Evolutionary conservation across 2,797 vertebrate genomes (phyloP), one percentile per base, ranked within the genome.

Genomic region (Pachyuromys duprasi): DNA sequence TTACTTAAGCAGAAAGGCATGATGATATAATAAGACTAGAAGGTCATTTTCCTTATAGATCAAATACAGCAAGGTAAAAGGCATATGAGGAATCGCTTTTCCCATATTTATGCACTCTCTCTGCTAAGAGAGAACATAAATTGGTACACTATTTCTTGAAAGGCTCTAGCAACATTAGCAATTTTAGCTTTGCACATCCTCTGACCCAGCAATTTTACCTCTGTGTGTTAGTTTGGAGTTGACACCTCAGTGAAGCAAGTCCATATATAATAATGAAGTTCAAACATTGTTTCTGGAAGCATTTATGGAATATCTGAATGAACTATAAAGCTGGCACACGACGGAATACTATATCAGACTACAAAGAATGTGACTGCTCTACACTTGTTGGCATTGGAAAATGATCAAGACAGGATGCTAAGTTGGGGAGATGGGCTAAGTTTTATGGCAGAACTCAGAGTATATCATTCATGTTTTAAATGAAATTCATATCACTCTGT

Each of bases 1-100:
- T 84, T 92, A 42, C 84, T 72, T 92, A 86, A 90, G 74, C 92
- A 92, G 83, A 87, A 91, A 86, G 70, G 15, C 28, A 70, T 4
- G 20, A 39, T n/a, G 62, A 83, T 15, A 63, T 24, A 45, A 79
- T 33, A 53, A 28, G 12, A 63, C 13, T 18, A 2, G 62, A 26
- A 76, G 31, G 49, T 13, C 31, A 31, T 55, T 95, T 93, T 86
- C 69, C 67, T 93, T 93, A 79, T 8, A 80, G 31, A 79, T 70
- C 79, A 79, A 62, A 82, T 49, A 69, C 63, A 78, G 42, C 74
- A 95, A 53, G 42, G 39, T 36, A 94, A 42, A 57, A 33, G 60
- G 36, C 33, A 81, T 31, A 24, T 42, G 67, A 86, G 11, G 8
- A 80, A 86, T 31, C 33, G 39, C 17, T 15, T 53, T 60, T 26